These are phyloP conservation scores for Calyptomena viridis DNA, from an alignment of 2,113 vertebrate species.

Conservation along the genomic window DNA sequence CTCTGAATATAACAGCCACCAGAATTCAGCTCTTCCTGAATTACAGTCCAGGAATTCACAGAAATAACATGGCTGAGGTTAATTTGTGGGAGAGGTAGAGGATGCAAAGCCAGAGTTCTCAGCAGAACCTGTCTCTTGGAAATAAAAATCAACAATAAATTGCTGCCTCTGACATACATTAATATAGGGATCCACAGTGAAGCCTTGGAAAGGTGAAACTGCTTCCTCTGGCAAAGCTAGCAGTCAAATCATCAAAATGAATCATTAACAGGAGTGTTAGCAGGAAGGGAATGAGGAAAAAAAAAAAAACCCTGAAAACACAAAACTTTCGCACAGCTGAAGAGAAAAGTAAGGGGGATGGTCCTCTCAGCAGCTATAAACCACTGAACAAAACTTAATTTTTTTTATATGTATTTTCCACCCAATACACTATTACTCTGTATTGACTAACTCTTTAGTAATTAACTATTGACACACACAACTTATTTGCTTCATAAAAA, in stretches of 20 bases:
- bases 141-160: not conserved
- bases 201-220: not conserved
- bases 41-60: not conserved
- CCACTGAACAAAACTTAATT: not conserved
- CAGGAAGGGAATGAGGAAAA: no score
- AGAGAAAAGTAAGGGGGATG: not conserved
- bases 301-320: not conserved
- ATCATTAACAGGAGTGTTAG: not conserved
- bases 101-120: not conserved
- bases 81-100: not conserved
- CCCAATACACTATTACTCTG: not conserved
- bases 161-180: not conserved
- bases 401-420: not conserved
- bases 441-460: not conserved
- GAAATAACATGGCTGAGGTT: not conserved
- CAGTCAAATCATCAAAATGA: not conserved
- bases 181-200: not conserved
- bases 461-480: not conserved
- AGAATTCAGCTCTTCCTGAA: not conserved
- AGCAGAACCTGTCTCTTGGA: not conserved
- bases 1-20: not conserved
- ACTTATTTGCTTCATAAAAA: not conserved
- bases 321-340: not conserved
- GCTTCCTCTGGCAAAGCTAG: not conserved
- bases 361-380: not conserved